Evolutionary conservation across 1,140 invertebrate species (phyloP).

Genomic region (Cardiocondyla obscurior): DNA sequence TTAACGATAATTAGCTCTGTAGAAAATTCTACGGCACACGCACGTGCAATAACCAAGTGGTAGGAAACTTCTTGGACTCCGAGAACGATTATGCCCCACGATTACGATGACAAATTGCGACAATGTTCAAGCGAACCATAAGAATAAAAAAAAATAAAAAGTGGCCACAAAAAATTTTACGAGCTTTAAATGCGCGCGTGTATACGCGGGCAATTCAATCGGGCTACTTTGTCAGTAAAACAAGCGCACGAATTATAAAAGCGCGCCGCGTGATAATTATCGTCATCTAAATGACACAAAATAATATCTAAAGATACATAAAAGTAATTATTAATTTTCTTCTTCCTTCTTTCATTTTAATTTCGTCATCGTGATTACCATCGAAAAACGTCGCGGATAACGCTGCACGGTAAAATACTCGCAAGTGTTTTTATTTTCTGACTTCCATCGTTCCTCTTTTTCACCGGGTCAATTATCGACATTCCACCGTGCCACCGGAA

Average conservation of each 20-base stretch:
- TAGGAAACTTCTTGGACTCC: neutral
- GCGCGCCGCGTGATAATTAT: neutral
- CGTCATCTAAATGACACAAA: neutral
- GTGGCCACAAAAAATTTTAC: neutral
- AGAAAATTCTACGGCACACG: neutral
- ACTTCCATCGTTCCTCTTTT: constrained; percentile 48
- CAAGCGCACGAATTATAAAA: constrained; percentile 1
- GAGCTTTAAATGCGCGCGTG: neutral
- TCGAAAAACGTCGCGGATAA: neutral
- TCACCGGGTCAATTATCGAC: constrained; percentile 56
- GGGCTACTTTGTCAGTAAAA: neutral
- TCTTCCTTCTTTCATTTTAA: too few relatives aligned
- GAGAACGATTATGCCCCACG: neutral
- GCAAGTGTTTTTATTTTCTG: constrained; percentile 35
- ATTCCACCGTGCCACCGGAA: constrained; percentile 56
- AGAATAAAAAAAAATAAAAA: neutral
- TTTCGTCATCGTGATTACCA: neutral
- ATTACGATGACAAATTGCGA: neutral
- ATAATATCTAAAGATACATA: neutral
- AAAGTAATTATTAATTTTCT: neutral
- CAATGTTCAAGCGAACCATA: neutral
- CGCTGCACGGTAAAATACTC: neutral
- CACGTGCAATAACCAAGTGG: neutral
- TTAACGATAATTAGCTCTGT: constrained; percentile 13
- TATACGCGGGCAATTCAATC: too few relatives aligned